Base-by-base conservation (phyloP, 2,888 invertebrate species). In the Nomada goodeniana region DNA sequence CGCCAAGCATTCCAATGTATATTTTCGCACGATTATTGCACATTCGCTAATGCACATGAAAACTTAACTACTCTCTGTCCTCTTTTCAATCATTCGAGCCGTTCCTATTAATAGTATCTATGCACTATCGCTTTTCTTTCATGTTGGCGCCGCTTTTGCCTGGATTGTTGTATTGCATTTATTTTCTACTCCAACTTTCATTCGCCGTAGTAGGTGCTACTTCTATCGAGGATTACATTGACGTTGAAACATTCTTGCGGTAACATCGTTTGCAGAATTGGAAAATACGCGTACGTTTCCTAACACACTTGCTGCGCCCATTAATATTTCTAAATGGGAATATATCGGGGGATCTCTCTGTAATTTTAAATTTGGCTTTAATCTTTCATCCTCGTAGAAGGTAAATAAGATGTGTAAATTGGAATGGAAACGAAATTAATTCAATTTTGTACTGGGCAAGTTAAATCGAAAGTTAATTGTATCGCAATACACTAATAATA, bases 121-220 rank as follows among this genome's bases (percentile, higher is more conserved):
- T 18, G 2, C 23, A 29, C 69, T 59, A 57, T 69, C 57, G 47
- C 57, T 69, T 69, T 59, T 47, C 26, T n/a, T 26, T 59, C 20
- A 23, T 68, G 18, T 68, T 26, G 23, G 13, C 23, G 55, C 9
- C 20, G 23, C 15, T 13, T 18, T 57, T 26, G 59, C 23, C 13
- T 11, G 9, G 26, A n/a, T 47, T 26, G 20, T 29, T 20, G 29
- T 57, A n/a, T 52, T 18, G 50, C 29, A 64, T 64, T 64, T 52
- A 50, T 29, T 52, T 13, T 36, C 4, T 2, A 11, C 15, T 11
- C 3, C 36, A 68, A 57, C 69, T 70, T 60, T 70, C 59, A 3
- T 36, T 70, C 13, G n/a, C 29, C 29, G 59, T 13, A 10, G 15
- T 15, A 47, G 13, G 15, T 47, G 47, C 15, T 29, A n/a, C 65